These are phyloP conservation scores for Ambastaia sidthimunki DNA, from an alignment of 2,797 vertebrate genomes.

Conservation along the genomic window DNA sequence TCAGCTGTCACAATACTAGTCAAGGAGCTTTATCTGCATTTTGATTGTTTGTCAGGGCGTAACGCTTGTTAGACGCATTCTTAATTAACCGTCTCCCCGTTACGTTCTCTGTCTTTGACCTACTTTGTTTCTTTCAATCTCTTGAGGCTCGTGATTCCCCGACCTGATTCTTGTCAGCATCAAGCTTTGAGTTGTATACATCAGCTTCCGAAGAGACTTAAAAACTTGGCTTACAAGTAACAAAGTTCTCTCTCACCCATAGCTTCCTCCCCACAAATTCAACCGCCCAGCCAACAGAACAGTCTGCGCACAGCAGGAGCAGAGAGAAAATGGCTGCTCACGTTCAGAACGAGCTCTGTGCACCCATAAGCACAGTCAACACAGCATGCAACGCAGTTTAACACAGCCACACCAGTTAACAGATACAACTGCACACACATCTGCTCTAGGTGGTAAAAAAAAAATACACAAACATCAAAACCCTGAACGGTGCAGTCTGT, in stretches of 20 bases:
- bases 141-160: slow-evolving; percentile 30
- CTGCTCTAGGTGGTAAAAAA: slow-evolving; percentile 11
- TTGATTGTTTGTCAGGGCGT: slow-evolving; percentile 15
- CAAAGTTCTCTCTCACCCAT: slow-evolving; percentile 24
- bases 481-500: not conserved
- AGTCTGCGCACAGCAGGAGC: slow-evolving; percentile 31
- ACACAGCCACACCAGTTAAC: slow-evolving; percentile 35
- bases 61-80: slow-evolving; percentile 31
- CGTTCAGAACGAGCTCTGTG: slow-evolving; percentile 1
- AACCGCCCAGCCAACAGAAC: slow-evolving; percentile 24
- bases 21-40: slow-evolving; percentile 17
- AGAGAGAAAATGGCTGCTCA: slow-evolving; percentile 56
- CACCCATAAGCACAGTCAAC: slow-evolving; percentile 58
- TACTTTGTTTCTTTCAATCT: slow-evolving; percentile 30
- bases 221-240: slow-evolving; percentile 11
- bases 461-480: slow-evolving; percentile 4
- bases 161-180: slow-evolving; percentile 24
- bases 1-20: slow-evolving; percentile 10
- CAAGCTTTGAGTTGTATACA: slow-evolving; percentile 33
- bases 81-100: not conserved
- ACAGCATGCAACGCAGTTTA: slow-evolving; percentile 61
- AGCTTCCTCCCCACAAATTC: slow-evolving; percentile 5
- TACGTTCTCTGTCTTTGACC: slow-evolving; percentile 2
- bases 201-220: slow-evolving; percentile 10
- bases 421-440: slow-evolving; percentile 27